A percentile compares a stretch with the other conserved stretches of the same genome.
Conservation (phyloP, 1,140 invertebrate species). For the Parapsyche elsis region DNA sequence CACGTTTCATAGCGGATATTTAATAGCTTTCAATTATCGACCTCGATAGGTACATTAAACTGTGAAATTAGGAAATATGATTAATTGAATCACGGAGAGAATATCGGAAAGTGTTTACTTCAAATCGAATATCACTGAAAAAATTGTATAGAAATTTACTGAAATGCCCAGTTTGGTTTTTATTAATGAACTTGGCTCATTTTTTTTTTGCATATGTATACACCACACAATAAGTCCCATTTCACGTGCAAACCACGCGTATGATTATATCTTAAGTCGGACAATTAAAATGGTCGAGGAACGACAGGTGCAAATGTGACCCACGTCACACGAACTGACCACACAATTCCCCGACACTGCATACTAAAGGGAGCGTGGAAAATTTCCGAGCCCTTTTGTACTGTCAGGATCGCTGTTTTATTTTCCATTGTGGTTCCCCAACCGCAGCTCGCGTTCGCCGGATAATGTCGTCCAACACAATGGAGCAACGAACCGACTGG, state of each 20-base stretch:
- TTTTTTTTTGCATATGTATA: too few species aligned
- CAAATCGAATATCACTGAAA: too few species aligned
- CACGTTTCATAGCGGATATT: not conserved
- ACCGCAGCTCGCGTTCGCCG: not conserved
- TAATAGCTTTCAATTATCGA: constrained; percentile 24
- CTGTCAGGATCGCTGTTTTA: not conserved
- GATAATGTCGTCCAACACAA: not conserved
- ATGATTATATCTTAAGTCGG: not conserved
- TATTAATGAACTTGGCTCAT: too few species aligned
- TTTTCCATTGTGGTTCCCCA: not conserved
- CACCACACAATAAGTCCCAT: too few species aligned
- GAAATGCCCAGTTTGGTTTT: too few species aligned
- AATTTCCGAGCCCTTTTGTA: not conserved
- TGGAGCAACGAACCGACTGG: too few species aligned
- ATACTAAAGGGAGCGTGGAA: not conserved
- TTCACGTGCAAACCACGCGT: too few species aligned
- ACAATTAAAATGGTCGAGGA: not conserved
- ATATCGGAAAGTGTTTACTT: too few species aligned
- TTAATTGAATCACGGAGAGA: too few species aligned
- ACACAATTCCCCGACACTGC: not conserved
- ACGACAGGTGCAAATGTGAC: constrained; percentile 8
- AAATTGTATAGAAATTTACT: too few species aligned
- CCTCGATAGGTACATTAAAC: not conserved
- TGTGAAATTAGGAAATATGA: too few species aligned
- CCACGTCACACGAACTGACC: not conserved